Conservation (phyloP, 1,140 invertebrate species). For the Onthophagus taurus region DNA sequence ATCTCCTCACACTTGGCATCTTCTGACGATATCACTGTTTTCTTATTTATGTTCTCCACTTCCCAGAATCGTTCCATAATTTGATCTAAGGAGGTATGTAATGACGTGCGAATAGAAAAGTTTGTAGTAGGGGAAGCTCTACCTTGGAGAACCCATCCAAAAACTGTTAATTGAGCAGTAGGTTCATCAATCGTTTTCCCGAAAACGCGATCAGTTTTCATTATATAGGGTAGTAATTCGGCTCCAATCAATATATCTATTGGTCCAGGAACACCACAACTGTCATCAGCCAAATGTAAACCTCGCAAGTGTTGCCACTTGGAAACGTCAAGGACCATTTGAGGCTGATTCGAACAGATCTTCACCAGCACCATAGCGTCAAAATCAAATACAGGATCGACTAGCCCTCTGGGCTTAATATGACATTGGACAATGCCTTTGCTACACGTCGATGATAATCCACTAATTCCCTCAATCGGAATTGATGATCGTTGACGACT, state of each 20-base stretch:
- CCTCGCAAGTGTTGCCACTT: neutral
- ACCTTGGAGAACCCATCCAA: neutral
- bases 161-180: neutral
- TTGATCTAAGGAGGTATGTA: neutral
- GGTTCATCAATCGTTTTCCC: neutral
- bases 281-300: neutral
- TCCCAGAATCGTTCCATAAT: neutral
- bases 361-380: neutral
- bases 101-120: neutral
- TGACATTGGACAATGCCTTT: neutral
- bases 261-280: neutral
- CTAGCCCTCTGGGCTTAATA: neutral
- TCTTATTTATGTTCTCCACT: neutral
- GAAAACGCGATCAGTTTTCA: neutral
- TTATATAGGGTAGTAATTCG: neutral
- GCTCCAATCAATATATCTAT: neutral
- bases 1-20: neutral
- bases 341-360: neutral
- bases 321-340: neutral
- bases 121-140: neutral
- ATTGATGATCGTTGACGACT: neutral
- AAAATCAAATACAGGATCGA: too few relatives aligned
- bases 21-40: neutral
- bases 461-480: neutral
- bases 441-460: neutral